Conservation (phyloP, 2,888 invertebrate genomes). For the Hemithea aestivaria region DNA sequence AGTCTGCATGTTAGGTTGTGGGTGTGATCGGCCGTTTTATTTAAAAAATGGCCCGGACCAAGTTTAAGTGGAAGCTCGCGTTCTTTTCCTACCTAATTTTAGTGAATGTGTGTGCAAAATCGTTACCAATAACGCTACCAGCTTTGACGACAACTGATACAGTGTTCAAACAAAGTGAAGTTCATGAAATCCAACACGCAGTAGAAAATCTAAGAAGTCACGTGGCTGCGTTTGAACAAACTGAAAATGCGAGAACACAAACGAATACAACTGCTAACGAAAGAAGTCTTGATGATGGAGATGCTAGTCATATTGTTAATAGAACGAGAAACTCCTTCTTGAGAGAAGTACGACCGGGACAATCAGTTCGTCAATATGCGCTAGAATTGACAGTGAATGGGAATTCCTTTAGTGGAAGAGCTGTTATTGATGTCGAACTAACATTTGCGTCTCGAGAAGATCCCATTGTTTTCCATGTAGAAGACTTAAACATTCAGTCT, state of each 20-base stretch:
- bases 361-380: constrained; percentile 36
- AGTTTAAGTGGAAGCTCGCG: constrained; percentile 46
- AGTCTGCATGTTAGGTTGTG: constrained; percentile 36
- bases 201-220: constrained; percentile 4
- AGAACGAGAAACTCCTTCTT: constrained; percentile 18
- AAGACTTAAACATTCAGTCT: constrained; percentile 34
- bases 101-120: constrained; percentile 40
- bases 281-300: constrained; percentile 1
- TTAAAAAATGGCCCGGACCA: constrained; percentile 52
- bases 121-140: constrained; percentile 38
- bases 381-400: constrained; percentile 42
- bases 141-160: constrained; percentile 23
- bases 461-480: constrained; percentile 35
- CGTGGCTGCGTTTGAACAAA: constrained; percentile 13
- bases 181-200: constrained; percentile 11
- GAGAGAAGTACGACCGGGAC: constrained; percentile 44
- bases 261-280: constrained; percentile 2
- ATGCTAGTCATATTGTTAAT: constrained; percentile 24
- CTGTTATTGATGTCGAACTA: constrained; percentile 37
- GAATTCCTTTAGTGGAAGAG: constrained; percentile 41
- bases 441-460: constrained; percentile 35
- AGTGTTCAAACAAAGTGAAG: constrained; percentile 21
- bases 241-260: constrained; percentile 7
- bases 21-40: neutral
- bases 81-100: constrained; percentile 36